Evolutionary conservation across 2,797 vertebrate species (phyloP).

Genomic region (Carapus acus): DNA sequence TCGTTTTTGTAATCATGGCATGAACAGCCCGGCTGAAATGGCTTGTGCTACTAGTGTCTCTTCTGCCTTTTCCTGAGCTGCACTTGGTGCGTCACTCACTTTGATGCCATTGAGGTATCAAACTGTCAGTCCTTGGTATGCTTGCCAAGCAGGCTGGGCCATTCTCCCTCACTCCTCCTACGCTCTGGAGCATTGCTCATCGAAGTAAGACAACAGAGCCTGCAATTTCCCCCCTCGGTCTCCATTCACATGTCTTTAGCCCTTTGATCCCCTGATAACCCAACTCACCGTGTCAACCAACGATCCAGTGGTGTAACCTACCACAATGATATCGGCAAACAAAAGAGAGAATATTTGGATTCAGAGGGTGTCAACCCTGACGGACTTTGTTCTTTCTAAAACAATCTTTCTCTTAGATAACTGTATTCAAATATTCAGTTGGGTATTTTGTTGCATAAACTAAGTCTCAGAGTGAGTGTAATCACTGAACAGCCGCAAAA

Average conservation of each 20-base stretch:
- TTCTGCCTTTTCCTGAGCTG: constrained; percentile 65
- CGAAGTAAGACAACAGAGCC: constrained; percentile 78
- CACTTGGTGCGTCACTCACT: constrained; percentile 78
- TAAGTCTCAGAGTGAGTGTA: too few species aligned
- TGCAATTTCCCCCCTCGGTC: constrained; percentile 44
- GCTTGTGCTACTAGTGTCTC: constrained; percentile 78
- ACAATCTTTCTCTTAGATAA: too few species aligned
- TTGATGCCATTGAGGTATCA: constrained; percentile 82
- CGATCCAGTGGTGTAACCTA: constrained; percentile 55
- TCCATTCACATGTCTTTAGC: constrained; percentile 43
- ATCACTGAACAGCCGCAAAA: too few species aligned
- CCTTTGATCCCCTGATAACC: constrained; percentile 54
- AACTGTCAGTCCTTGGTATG: constrained; percentile 80
- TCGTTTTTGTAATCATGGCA: constrained; percentile 33
- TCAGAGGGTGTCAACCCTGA: too few species aligned
- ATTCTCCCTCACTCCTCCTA: constrained; percentile 82
- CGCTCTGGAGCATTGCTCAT: constrained; percentile 82
- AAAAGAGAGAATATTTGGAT: too few species aligned
- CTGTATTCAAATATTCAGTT: too few species aligned
- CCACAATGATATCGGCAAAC: too few species aligned
- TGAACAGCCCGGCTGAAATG: constrained; percentile 84
- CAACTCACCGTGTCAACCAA: constrained; percentile 41
- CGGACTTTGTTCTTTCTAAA: too few species aligned
- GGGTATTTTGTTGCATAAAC: too few species aligned
- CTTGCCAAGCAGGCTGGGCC: constrained; percentile 82